phyloP scores from a whole-genome alignment of 2,888 invertebrate species.

The Napeogenes sylphis region DNA sequence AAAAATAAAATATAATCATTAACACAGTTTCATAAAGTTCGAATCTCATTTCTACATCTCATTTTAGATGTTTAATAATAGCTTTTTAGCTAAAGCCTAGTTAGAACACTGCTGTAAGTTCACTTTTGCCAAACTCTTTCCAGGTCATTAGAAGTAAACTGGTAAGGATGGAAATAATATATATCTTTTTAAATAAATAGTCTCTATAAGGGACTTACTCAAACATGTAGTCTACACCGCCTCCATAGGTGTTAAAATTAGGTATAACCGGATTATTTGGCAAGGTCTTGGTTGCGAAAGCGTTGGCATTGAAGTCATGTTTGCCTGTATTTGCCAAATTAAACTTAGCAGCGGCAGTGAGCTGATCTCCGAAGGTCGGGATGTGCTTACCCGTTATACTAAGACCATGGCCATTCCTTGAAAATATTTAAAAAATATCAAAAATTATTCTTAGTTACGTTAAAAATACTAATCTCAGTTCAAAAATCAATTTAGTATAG shows the following conservation, averaged over 20 bases:
- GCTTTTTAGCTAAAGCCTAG: no score
- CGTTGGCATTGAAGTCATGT: conserved; percentile 42
- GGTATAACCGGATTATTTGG: conserved; percentile 37
- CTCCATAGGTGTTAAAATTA: conserved; percentile 43
- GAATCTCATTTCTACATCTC: no score
- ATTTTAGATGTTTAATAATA: no score
- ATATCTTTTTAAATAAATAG: neutral
- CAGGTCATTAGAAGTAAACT: no score
- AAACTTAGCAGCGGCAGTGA: conserved; percentile 43
- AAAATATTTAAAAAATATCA: conserved; percentile 12
- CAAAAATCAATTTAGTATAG: no score
- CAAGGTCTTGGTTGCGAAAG: conserved; percentile 42
- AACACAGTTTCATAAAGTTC: no score
- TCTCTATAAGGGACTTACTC: conserved; percentile 37
- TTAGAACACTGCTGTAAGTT: no score
- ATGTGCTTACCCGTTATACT: conserved; percentile 40
- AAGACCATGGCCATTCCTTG: conserved; percentile 40
- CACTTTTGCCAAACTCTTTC: no score
- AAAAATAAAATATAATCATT: no score
- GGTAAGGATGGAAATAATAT: no score
- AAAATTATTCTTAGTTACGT: neutral
- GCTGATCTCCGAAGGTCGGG: conserved; percentile 41
- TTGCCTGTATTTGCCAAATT: conserved; percentile 42
- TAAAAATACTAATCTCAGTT: no score
- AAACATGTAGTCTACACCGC: conserved; percentile 40